Percentiles rank a stretch among this genome's conserved stretches.
phyloP scores from a whole-genome alignment of 2,888 invertebrate genomes.

The Tenthredo livida region DNA sequence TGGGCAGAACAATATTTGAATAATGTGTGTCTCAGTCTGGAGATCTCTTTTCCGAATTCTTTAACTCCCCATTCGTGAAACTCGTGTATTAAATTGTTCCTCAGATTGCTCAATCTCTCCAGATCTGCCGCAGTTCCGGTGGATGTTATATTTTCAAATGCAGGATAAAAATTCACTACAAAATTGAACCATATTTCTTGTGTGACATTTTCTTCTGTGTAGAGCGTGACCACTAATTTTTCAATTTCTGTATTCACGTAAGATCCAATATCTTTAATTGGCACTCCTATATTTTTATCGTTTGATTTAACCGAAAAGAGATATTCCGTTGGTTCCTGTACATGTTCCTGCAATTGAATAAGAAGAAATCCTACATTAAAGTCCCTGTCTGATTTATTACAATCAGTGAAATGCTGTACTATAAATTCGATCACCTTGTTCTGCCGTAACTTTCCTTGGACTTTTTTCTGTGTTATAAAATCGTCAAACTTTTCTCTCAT shows the following conservation, averaged over 20 bases:
- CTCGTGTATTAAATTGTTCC: neutral
- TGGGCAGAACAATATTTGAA: neutral
- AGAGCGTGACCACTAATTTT: neutral
- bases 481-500: neutral
- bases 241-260: neutral
- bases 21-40: neutral
- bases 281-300: too few species aligned
- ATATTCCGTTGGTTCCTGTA: too few species aligned
- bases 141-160: neutral
- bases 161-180: neutral
- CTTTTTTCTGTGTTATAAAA: neutral
- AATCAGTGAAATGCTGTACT: too few species aligned
- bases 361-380: too few species aligned
- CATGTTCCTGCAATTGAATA: too few species aligned
- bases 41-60: neutral
- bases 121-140: rapidly evolving
- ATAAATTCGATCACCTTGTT: neutral
- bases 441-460: neutral
- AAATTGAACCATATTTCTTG: neutral
- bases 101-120: neutral
- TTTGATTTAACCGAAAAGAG: too few species aligned
- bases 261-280: too few species aligned
- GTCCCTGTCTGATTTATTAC: too few species aligned
- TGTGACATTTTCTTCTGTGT: neutral
- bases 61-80: neutral